phyloP scores from a whole-genome alignment of 2,113 vertebrate species.

The Phyllostomus hastatus region DNA sequence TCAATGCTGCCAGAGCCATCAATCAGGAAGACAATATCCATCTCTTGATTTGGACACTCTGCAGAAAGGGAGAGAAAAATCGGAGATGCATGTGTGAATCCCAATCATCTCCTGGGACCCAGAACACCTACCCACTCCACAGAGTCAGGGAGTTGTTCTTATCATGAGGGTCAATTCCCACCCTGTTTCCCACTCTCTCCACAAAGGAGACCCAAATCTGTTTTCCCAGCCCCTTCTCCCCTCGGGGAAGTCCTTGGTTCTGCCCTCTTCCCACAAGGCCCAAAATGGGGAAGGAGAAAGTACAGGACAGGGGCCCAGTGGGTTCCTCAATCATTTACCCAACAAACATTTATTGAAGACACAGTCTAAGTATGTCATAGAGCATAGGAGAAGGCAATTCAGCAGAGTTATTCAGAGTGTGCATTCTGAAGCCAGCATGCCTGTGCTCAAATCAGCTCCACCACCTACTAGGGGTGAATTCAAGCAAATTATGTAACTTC shows the following conservation, averaged over 20 bases:
- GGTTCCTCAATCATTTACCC: not conserved
- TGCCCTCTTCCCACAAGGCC: not conserved
- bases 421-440: not conserved
- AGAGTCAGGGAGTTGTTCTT: not conserved
- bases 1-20: conserved; percentile 72
- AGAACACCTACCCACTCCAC: not conserved
- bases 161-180: not conserved
- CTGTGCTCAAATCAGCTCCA: not conserved
- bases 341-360: not conserved
- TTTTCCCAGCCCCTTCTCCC: no score
- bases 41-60: conserved; percentile 62
- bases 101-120: not conserved
- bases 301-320: not conserved
- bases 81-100: fast-evolving
- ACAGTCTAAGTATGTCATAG: no score
- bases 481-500: not conserved
- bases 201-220: not conserved
- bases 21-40: conserved; percentile 73
- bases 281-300: not conserved
- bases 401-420: not conserved
- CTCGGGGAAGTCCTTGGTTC: not conserved
- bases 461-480: not conserved
- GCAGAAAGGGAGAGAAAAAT: not conserved
- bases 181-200: not conserved
- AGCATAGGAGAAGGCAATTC: not conserved